phyloP scores from a whole-genome alignment of 2,113 vertebrate species.

The Protomyctophum bolini region DNA sequence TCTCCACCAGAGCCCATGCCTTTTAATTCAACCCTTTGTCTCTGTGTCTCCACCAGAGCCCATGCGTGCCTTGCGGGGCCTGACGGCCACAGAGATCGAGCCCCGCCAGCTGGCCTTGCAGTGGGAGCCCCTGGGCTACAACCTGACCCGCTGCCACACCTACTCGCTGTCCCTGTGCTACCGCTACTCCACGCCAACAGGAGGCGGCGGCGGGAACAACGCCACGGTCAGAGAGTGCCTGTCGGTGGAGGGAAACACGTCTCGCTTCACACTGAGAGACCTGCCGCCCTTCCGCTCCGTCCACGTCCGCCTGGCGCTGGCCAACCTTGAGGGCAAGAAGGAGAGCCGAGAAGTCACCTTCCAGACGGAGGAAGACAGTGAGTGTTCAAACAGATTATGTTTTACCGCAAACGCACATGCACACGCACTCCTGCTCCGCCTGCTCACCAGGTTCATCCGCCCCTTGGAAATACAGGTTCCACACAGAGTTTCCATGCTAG shows the following conservation, averaged over 20 bases:
- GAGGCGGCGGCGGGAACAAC: conserved; percentile 80
- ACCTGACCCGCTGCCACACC: conserved; percentile 94
- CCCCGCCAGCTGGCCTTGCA: conserved; percentile 89
- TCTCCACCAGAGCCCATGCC: conserved; percentile 86
- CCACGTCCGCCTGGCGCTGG: conserved; percentile 85
- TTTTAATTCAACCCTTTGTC: conserved; percentile 10
- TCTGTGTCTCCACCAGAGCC: conserved; percentile 79
- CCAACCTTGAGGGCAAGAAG: conserved; percentile 93
- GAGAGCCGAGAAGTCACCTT: conserved; percentile 92
- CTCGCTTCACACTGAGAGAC: conserved; percentile 87
- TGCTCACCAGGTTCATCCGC: too few species aligned
- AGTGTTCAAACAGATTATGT: conserved; percentile 49
- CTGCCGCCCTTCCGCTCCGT: conserved; percentile 88
- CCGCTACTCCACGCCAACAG: conserved; percentile 81
- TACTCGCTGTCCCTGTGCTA: conserved; percentile 91
- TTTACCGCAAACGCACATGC: not conserved
- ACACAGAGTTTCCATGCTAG: too few species aligned
- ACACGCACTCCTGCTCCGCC: too few species aligned
- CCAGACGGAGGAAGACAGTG: conserved; percentile 96
- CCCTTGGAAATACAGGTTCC: too few species aligned
- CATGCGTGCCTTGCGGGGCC: conserved; percentile 89
- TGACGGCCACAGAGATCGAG: conserved; percentile 91
- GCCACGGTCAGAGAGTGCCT: conserved; percentile 90
- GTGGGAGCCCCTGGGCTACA: conserved; percentile 96
- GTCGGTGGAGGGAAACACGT: conserved; percentile 84